Evolutionary conservation across 2,888 invertebrate genomes (phyloP).

Genomic region (Caenorhabditis zanzibari): DNA sequence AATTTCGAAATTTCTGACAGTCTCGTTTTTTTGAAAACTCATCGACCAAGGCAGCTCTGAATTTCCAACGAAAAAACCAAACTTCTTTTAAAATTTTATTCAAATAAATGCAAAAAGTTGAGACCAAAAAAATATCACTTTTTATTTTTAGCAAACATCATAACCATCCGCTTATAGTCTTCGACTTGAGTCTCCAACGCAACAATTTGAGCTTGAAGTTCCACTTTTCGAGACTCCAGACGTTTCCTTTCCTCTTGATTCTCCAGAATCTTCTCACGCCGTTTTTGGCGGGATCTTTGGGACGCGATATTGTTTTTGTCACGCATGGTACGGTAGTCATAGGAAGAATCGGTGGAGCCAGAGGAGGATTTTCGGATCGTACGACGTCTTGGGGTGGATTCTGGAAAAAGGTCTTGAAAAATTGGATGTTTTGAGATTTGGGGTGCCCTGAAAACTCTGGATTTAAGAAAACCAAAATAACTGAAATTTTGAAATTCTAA

Average conservation of each 20-base stretch:
- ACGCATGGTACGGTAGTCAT: conserved; percentile 66
- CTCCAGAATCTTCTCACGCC: conserved; percentile 58
- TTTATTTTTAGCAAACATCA: conserved; percentile 58
- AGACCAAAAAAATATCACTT: not conserved
- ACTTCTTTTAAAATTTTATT: too few species aligned
- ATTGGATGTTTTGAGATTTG: too few species aligned
- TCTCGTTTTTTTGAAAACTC: too few species aligned
- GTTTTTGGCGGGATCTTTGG: conserved; percentile 65
- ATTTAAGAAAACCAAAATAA: too few species aligned
- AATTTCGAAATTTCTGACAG: too few species aligned
- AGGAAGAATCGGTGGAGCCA: conserved; percentile 25
- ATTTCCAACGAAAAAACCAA: too few species aligned
- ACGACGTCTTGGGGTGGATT: conserved; percentile 1
- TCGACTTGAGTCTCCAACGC: conserved; percentile 68
- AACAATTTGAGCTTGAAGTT: conserved; percentile 59
- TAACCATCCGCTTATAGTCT: conserved; percentile 71
- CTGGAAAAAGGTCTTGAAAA: not conserved
- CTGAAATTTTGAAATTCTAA: not conserved
- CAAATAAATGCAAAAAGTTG: too few species aligned
- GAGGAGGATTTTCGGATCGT: conserved; percentile 40
- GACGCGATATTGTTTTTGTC: conserved; percentile 72
- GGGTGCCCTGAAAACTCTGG: too few species aligned
- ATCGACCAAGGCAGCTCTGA: too few species aligned
- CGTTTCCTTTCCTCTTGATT: conserved; percentile 37
- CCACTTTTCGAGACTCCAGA: conserved; percentile 63